Percentiles rank a stretch among this genome's conserved stretches.
These are phyloP conservation scores for Eciton burchellii DNA, from an alignment of 1,140 invertebrate species.

Conservation along the genomic window DNA sequence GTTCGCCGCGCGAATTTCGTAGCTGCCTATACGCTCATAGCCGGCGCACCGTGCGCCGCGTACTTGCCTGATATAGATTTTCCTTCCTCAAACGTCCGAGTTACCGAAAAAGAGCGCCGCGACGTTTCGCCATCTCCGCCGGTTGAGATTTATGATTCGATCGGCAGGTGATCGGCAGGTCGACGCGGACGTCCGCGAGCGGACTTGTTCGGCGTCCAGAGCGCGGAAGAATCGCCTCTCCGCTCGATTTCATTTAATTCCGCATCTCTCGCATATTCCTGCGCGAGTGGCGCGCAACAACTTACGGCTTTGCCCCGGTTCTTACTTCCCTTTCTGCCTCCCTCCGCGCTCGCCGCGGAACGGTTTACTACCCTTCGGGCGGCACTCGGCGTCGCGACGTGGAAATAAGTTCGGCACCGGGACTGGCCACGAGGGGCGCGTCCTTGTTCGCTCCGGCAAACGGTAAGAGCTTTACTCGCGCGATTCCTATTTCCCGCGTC, in stretches of 20 bases:
- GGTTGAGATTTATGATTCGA: neutral
- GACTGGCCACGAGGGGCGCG: conserved; percentile 78
- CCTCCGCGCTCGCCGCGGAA: conserved; percentile 71
- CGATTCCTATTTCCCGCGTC: conserved; percentile 79
- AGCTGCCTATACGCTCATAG: conserved; percentile 29
- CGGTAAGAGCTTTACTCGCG: conserved; percentile 71
- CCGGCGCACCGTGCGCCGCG: neutral
- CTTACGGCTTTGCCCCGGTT: conserved; percentile 5
- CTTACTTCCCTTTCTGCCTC: conserved; percentile 29
- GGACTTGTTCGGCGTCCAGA: neutral
- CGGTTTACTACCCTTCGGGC: conserved; percentile 75
- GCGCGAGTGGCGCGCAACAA: neutral
- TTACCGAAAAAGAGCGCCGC: neutral
- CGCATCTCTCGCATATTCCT: neutral
- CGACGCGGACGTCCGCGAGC: neutral
- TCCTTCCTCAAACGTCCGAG: neutral
- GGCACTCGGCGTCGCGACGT: conserved; percentile 53
- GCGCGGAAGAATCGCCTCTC: neutral
- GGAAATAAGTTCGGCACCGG: conserved; percentile 78
- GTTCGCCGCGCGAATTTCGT: conserved; percentile 42
- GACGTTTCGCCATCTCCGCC: neutral
- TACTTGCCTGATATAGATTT: conserved; percentile 8
- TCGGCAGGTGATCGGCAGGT: neutral
- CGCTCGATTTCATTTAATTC: conserved; percentile 1
- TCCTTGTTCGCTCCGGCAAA: conserved; percentile 68